A percentile compares a stretch with the other conserved stretches of the same genome.
Evolutionary conservation across 2,797 vertebrate genomes (phyloP).

Genomic region (Chiroxiphia lanceolata): DNA sequence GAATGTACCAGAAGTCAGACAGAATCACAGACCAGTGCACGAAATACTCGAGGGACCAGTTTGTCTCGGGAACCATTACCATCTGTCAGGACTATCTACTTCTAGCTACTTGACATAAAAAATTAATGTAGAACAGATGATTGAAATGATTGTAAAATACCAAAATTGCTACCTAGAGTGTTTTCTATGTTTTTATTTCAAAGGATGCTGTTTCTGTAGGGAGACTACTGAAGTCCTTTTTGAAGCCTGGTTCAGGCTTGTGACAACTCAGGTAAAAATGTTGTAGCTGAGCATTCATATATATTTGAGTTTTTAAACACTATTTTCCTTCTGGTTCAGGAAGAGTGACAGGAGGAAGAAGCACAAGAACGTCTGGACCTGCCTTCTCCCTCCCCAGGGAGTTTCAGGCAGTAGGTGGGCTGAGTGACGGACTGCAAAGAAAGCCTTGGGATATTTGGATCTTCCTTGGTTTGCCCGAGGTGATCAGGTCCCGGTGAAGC

Average conservation of each 20-base stretch:
- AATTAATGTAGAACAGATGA: background rate
- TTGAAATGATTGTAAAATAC: conserved; percentile 1
- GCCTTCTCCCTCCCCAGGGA: background rate
- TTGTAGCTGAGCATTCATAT: background rate
- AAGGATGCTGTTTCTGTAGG: background rate
- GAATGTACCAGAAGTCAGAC: conserved; percentile 12
- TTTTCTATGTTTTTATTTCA: conserved; percentile 11
- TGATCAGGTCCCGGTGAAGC: background rate
- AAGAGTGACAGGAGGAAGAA: background rate
- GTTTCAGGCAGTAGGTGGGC: conserved; percentile 1
- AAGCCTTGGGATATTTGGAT: background rate
- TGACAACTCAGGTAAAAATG: background rate
- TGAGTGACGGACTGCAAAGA: background rate
- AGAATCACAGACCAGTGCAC: background rate
- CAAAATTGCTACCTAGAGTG: background rate
- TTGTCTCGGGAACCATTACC: background rate
- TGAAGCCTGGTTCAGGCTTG: background rate
- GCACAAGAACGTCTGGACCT: background rate
- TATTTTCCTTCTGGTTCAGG: background rate
- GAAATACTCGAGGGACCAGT: conserved; percentile 11
- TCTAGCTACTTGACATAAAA: background rate
- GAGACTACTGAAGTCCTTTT: background rate
- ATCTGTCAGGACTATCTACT: conserved; percentile 23
- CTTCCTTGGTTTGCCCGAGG: background rate
- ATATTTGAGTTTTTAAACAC: background rate